Base-by-base conservation (phyloP, 2,888 invertebrate species). In the Gymnocheta viridis region DNA sequence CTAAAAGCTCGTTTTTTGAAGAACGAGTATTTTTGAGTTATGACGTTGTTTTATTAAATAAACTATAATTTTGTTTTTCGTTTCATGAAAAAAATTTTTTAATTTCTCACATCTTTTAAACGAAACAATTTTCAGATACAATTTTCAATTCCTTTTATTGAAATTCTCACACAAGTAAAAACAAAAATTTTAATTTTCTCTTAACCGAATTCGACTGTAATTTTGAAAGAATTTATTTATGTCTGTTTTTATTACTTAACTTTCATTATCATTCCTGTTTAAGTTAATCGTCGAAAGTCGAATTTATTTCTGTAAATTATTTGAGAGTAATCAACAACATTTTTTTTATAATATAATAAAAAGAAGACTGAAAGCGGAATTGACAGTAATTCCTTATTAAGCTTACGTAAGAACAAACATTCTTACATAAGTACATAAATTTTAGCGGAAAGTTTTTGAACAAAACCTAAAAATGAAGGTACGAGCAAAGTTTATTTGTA, bases 391-490 rank as follows among this genome's bases (percentile, higher is more conserved):
- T 77, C 44, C 17, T 24, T 67, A 10, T 44, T n/a, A 35, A 44
- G 4, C 24, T 27, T 47, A 5, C 5, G 47, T 47, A 56, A 58
- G 47, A 56, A 9, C 24, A 7, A 22, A 47, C 24, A 17, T n/a
- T n/a, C n/a, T n/a, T n/a, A 64, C 14, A 5, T 19, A 6, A 12
- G 38, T n/a, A n/a, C n/a, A n/a, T n/a, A 2, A 14, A 24, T 32
- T 4, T 44, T 44, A 12, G n/a, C 22, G 22, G 0, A n/a, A 22
- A 1, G n/a, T 7, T 35, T 24, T 17, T 14, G 17, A 35, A 56
- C 32, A 4, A 49, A 35, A 38, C 19, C 35, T 14, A 27, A 77
- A 35, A n/a, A 77, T 77, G 56, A 58, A 77, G 47, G 76, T 67
- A 67, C 3, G 1, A 22, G 1, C 24, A 14, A 29, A 17, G 0